A percentile compares a stretch with the other conserved stretches of the same genome.
Evolutionary conservation across 2,113 vertebrate species (phyloP).

Genomic region (Bubo bubo): DNA sequence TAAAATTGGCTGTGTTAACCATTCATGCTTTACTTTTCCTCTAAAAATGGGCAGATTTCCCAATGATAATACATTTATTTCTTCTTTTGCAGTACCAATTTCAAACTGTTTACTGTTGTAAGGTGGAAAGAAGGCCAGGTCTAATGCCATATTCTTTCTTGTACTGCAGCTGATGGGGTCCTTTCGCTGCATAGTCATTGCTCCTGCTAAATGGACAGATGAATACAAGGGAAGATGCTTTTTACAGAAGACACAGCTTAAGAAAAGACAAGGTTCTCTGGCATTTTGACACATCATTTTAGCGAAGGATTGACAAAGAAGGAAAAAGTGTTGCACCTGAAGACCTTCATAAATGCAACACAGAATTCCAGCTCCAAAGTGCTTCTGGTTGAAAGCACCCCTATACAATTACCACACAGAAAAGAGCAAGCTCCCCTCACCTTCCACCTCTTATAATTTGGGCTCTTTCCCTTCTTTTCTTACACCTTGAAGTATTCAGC

Average conservation of each 20-base stretch:
- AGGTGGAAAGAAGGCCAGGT: not conserved
- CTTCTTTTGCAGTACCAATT: not conserved
- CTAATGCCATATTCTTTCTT: not conserved
- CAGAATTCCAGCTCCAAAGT: not conserved
- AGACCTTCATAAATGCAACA: not conserved
- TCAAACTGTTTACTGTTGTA: not conserved
- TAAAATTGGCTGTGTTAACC: not conserved
- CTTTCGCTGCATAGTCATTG: not conserved
- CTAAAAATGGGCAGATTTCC: not conserved
- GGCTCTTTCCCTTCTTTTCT: not conserved
- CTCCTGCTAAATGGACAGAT: not conserved
- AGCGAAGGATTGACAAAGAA: not conserved
- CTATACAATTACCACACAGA: not conserved
- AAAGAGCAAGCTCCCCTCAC: not conserved
- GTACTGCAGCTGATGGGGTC: not conserved
- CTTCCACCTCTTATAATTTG: not conserved
- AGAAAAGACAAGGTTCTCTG: not conserved
- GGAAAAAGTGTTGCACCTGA: not conserved
- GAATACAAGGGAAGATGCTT: not conserved
- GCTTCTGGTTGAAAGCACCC: not conserved
- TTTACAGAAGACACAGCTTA: not conserved
- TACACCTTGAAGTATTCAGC: not conserved
- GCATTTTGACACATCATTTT: not conserved
- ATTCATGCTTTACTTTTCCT: not conserved
- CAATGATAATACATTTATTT: not conserved